Percentiles rank a stretch among this genome's conserved stretches.
These are phyloP conservation scores for Orchesella cincta DNA, from an alignment of 1,140 invertebrate genomes.

Conservation along the genomic window DNA sequence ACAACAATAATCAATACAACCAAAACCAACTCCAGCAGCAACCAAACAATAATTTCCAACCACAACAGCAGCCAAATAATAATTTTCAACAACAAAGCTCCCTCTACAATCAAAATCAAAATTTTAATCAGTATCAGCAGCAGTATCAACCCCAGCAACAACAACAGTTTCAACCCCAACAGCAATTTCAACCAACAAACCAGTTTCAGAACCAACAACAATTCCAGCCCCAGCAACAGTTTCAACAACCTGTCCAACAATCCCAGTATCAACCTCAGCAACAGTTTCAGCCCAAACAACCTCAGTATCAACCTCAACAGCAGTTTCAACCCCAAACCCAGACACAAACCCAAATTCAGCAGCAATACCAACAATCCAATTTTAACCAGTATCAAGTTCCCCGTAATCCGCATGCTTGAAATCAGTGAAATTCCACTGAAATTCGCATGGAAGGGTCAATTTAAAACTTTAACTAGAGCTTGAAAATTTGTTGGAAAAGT, in stretches of 20 bases:
- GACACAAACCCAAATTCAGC: too few relatives aligned
- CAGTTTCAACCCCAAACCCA: not conserved
- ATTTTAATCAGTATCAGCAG: not conserved
- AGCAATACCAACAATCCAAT: too few relatives aligned
- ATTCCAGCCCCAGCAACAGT: too few relatives aligned
- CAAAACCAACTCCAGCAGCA: slow-evolving; percentile 10
- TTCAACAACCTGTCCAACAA: not conserved
- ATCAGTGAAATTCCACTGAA: too few relatives aligned
- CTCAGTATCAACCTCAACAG: not conserved
- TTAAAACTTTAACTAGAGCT: too few relatives aligned
- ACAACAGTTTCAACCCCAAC: not conserved
- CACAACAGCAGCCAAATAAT: slow-evolving; percentile 1
- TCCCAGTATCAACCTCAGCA: too few relatives aligned
- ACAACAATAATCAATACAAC: not conserved
- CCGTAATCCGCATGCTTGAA: too few relatives aligned
- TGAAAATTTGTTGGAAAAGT: too few relatives aligned
- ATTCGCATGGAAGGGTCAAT: too few relatives aligned
- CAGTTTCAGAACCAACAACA: slow-evolving; percentile 16
- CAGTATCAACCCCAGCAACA: not conserved
- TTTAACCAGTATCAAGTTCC: too few relatives aligned
- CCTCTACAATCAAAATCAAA: not conserved
- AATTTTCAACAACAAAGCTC: not conserved
- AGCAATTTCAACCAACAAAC: not conserved
- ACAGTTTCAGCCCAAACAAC: not conserved
- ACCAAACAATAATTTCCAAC: not conserved